Base-by-base conservation (phyloP, 2,113 vertebrate genomes). In the Coturnix japonica region DNA sequence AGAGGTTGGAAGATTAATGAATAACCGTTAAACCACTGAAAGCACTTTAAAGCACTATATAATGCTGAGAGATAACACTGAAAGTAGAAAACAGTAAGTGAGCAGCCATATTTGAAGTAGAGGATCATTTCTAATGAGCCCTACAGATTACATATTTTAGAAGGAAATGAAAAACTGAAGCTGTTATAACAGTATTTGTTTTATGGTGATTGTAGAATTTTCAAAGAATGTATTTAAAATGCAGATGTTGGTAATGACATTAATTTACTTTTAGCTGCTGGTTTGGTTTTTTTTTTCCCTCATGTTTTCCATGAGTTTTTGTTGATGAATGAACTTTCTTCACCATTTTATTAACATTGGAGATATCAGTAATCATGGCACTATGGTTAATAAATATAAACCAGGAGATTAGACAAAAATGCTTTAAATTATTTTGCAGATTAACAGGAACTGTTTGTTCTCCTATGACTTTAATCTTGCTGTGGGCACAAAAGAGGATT, bases 401-500 rank as follows among this genome's bases (percentile, higher is more conserved):
- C 73, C 1, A 1, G 17, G 39, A 85, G 91, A 94, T 94, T 65
- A 95, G 65, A 89, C 63, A 46, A 47, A 91, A 93, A 56, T 89
- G 43, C 70, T 94, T 83, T 56, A 78, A 93, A 95, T 91, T 92
- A 51, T 93, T 96, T 90, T 93, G 74, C 59, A 93, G 81, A 91
- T 94, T 94, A 94, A 76, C 51, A 88, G 73, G 39, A 79, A 86
- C 28, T 0, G 0, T 91, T 96, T 79, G 28, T 88, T 95, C 59
- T 89, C 35, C 83, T 89, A 61, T 21, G 47, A 59, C 70, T 94
- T 93, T 79, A 87, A 84, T 94, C 86, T 92, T 83, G 25, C 86
- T 79, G 46, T 90, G 67, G 63, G 86, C 89, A 91, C 66, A 65
- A 74, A 94, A 91, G 92, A 84, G 59, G 86, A 95, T 96, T 97